These are phyloP conservation scores for Ginglymostoma cirratum DNA, from an alignment of 2,113 vertebrate species.

Conservation along the genomic window DNA sequence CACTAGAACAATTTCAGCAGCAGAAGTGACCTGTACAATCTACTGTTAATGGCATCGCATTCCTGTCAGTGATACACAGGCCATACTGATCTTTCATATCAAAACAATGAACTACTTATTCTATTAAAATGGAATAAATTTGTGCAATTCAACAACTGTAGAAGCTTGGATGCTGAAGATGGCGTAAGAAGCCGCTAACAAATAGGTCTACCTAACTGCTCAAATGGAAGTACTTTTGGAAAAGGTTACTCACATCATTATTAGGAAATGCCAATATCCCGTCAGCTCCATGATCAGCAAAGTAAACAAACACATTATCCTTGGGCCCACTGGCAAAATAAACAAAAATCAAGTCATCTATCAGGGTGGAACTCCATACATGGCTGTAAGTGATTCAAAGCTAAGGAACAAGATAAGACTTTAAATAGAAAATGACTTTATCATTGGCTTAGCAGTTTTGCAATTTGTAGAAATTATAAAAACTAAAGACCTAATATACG, in stretches of 20 bases:
- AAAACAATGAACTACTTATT: not conserved
- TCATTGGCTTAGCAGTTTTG: not conserved
- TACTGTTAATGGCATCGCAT: not conserved
- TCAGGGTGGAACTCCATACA: not conserved
- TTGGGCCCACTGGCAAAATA: conserved; percentile 73
- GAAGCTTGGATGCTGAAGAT: not conserved
- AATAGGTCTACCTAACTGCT: not conserved
- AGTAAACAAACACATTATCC: conserved; percentile 90
- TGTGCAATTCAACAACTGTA: not conserved
- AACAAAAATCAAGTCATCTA: not conserved
- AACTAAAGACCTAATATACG: not conserved
- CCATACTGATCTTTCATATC: not conserved
- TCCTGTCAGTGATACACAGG: not conserved
- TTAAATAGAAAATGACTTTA: not conserved
- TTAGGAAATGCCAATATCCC: conserved; percentile 81
- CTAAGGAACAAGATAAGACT: not conserved
- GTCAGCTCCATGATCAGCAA: conserved; percentile 85
- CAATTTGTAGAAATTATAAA: not conserved
- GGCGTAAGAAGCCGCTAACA: not conserved
- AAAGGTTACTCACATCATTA: conserved; percentile 71
- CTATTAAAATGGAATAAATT: not conserved
- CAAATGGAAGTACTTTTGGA: not conserved
- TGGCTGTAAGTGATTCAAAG: not conserved
- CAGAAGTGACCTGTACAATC: not conserved
- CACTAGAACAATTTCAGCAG: not conserved